Base-by-base conservation (phyloP, 1,140 invertebrate genomes). In the Macrotrachela quadricornifera region DNA sequence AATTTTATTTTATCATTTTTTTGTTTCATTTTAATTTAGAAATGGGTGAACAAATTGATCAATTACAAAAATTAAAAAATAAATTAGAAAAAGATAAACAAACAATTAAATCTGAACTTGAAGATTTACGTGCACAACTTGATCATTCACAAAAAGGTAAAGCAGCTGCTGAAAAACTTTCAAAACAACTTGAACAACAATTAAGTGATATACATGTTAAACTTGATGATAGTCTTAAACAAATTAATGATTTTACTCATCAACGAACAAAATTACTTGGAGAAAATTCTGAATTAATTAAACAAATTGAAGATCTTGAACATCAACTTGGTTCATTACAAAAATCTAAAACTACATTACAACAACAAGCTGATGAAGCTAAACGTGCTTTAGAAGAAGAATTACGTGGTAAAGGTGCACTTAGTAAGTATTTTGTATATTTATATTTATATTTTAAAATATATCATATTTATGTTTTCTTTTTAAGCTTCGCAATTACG, bases 1-100 rank as follows among this genome's bases (percentile, higher is more conserved):
- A 36, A 16, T 16, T 11, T 10, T n/a, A n/a, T n/a, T n/a, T n/a
- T n/a, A n/a, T n/a, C n/a, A n/a, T n/a, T n/a, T n/a, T n/a, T n/a
- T n/a, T n/a, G n/a, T n/a, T n/a, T n/a, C n/a, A n/a, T n/a, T n/a
- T n/a, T n/a, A n/a, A n/a, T n/a, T n/a, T n/a, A n/a, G 74, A 95
- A 73, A 87, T 99, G 80, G 84, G 85, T 62, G 92, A 99, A 74
- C 91, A 97, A 75, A 85, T 97, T 67, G 92, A 97, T 74, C 87
- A 94, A 69, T 80, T 97, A 64, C 92, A 95, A 79, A 99, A 97
- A 73, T 78, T 87, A 66, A 96, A 95, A 76, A 83, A 84, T 68
- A 94, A 90, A 37, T 46, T 54, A 14, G 53, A 54, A 50, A 54
- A 54, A 43, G 53, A 54, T 21, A 54, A 54, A 49, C 47, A 48